Evolutionary conservation across 2,888 invertebrate species (phyloP).

Genomic region (Thymelicus sylvestris): DNA sequence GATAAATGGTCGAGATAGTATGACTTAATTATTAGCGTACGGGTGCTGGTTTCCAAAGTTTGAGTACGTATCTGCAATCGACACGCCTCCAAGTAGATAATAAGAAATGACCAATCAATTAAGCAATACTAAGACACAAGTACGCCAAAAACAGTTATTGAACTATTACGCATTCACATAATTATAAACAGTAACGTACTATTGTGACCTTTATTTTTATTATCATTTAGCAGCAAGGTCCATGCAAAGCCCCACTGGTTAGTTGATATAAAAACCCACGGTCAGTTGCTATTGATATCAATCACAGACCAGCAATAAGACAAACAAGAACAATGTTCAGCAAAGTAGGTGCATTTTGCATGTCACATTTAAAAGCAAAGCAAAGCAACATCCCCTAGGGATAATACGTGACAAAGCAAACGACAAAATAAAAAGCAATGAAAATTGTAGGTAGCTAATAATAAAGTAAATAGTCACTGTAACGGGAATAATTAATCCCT

Average conservation of each 20-base stretch:
- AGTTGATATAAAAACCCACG: constrained; percentile 47
- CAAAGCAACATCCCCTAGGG: too few relatives aligned
- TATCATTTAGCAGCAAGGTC: constrained; percentile 31
- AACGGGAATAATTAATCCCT: too few relatives aligned
- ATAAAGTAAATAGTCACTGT: background rate
- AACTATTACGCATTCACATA: constrained; percentile 25
- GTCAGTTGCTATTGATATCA: constrained; percentile 54
- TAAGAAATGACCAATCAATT: constrained; percentile 36
- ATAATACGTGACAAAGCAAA: too few relatives aligned
- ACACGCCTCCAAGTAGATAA: constrained; percentile 34
- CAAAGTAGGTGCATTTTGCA: constrained; percentile 36
- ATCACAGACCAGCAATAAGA: constrained; percentile 35
- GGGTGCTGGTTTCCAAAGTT: constrained; percentile 20
- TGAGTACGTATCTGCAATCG: constrained; percentile 32
- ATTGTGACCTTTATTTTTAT: constrained; percentile 37
- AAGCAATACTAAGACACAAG: constrained; percentile 27
- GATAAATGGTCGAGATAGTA: constrained; percentile 32
- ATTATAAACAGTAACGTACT: constrained; percentile 33
- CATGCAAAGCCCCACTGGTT: constrained; percentile 30
- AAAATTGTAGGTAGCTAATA: background rate
- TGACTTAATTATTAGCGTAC: constrained; percentile 31
- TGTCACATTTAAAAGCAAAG: too few relatives aligned
- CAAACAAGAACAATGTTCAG: constrained; percentile 39
- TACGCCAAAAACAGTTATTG: constrained; percentile 31
- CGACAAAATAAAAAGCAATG: background rate